phyloP scores from a whole-genome alignment of 2,888 invertebrate genomes.

The Pimpla rufipes region DNA sequence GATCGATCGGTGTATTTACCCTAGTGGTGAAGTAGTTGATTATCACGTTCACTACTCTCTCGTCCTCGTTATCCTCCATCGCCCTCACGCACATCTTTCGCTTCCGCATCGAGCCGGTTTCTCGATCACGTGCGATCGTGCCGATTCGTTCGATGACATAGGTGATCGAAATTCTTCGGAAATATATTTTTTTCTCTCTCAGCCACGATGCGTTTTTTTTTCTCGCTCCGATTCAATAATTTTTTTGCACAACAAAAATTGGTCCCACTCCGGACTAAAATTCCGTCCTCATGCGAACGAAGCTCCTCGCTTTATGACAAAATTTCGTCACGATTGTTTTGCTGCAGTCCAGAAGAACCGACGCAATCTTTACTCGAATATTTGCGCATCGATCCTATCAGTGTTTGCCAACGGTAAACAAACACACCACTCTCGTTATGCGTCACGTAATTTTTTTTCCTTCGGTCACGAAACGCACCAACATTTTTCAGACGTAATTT shows the following conservation, averaged over 20 bases:
- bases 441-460: not conserved
- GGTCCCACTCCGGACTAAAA: not conserved
- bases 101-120: constrained; percentile 69
- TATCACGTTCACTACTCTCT: constrained; percentile 81
- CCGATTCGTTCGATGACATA: constrained; percentile 57
- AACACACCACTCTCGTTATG: not conserved
- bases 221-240: not conserved
- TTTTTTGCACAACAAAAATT: not conserved
- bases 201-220: too few relatives aligned
- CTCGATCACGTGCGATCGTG: constrained; percentile 34
- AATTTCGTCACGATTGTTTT: not conserved
- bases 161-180: constrained; percentile 9
- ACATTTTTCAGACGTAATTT: not conserved
- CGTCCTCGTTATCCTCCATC: constrained; percentile 80
- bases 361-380: constrained; percentile 12
- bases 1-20: constrained; percentile 76
- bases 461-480: not conserved
- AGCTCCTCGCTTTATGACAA: not conserved
- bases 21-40: constrained; percentile 81
- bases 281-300: not conserved
- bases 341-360: not conserved
- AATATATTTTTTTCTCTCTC: not conserved
- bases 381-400: constrained; percentile 35
- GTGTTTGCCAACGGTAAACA: constrained; percentile 5
- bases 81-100: constrained; percentile 78